Conservation (phyloP, 2,888 invertebrate species). For the Hedychridium roseum region DNA sequence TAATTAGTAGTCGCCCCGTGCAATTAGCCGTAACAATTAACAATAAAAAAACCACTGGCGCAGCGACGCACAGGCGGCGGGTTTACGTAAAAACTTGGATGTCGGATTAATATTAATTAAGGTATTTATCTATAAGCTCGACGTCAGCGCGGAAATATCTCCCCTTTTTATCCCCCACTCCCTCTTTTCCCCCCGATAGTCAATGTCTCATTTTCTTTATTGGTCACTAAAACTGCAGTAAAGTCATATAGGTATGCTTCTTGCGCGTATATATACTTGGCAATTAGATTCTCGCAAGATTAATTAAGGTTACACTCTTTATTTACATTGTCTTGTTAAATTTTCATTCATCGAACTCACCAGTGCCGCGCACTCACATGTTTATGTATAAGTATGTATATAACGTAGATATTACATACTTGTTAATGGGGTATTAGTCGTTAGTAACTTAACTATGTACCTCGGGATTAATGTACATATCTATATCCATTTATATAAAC, state of each 20-base stretch:
- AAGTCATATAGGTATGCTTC: background rate
- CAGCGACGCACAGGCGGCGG: too few relatives aligned
- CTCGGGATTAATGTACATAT: too few relatives aligned
- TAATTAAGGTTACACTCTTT: constrained; percentile 27
- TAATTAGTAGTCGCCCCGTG: too few relatives aligned
- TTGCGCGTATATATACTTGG: constrained; percentile 12
- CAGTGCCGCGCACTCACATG: constrained; percentile 23
- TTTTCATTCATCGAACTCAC: constrained; percentile 19
- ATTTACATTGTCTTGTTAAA: constrained; percentile 35
- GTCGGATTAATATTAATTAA: constrained; percentile 21
- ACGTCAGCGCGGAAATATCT: constrained; percentile 22
- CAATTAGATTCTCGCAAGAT: constrained; percentile 21
- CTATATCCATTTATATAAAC: too few relatives aligned
- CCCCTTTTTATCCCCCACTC: constrained; percentile 8
- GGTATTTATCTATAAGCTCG: constrained; percentile 25
- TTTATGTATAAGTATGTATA: constrained; percentile 10
- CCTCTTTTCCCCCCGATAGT: constrained; percentile 3
- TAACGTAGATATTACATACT: background rate
- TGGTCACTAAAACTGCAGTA: constrained; percentile 12
- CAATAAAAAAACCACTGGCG: too few relatives aligned
- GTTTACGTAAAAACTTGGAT: constrained; percentile 16
- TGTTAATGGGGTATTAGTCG: too few relatives aligned
- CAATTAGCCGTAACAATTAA: too few relatives aligned
- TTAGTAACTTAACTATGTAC: too few relatives aligned
- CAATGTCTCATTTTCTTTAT: constrained; percentile 10